These are phyloP conservation scores for Acanthosepion pharaonis DNA, from an alignment of 2,888 invertebrate genomes.

Conservation along the genomic window DNA sequence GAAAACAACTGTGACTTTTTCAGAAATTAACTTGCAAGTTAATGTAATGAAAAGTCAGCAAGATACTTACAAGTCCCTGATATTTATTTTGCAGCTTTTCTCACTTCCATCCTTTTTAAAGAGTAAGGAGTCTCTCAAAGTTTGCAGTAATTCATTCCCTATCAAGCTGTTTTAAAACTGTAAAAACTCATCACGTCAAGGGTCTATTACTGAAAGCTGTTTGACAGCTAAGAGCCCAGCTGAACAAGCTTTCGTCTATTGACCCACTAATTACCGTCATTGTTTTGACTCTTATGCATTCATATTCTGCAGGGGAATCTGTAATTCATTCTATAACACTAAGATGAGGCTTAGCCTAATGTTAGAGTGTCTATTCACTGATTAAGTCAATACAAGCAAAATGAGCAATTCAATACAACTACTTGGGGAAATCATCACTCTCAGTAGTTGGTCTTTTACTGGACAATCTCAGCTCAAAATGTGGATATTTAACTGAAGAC, in stretches of 20 bases:
- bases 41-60: neutral
- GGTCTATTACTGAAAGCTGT: conserved; percentile 18
- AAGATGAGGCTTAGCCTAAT: neutral
- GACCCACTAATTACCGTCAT: neutral
- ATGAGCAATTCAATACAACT: neutral
- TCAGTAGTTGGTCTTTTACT: neutral
- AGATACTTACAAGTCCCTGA: neutral
- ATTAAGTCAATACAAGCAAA: neutral
- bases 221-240: neutral
- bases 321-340: neutral
- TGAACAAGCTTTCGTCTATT: conserved; percentile 22
- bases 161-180: neutral
- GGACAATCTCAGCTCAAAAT: no score
- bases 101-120: neutral
- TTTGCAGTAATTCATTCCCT: neutral
- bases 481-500: no score
- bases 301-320: neutral
- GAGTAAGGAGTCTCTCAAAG: neutral
- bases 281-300: neutral
- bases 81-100: conserved; percentile 33
- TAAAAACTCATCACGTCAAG: neutral
- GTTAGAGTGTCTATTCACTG: neutral
- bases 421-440: neutral
- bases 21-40: neutral
- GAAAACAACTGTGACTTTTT: neutral